phyloP scores from a whole-genome alignment of 2,113 vertebrate species.

The Ammospiza nelsoni region DNA sequence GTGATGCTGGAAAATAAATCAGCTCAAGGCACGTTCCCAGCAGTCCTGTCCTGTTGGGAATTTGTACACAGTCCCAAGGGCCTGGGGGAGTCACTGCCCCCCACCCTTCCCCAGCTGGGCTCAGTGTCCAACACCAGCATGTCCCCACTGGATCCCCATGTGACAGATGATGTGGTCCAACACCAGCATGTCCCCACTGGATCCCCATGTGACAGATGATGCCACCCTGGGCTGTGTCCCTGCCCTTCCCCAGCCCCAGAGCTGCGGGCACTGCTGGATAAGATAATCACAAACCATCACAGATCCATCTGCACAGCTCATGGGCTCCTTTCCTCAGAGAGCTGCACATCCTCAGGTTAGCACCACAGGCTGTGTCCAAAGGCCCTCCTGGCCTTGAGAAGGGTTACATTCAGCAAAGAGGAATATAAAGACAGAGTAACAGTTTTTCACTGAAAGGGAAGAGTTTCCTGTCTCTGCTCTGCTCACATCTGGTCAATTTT shows the following conservation, averaged over 20 bases:
- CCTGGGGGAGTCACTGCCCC: not conserved
- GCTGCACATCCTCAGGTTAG: not conserved
- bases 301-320: not conserved
- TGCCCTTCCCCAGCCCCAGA: not conserved
- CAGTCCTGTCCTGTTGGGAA: rapidly evolving
- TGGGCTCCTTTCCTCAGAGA: not conserved
- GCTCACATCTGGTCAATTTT: conserved; percentile 30
- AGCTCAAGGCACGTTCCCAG: not conserved
- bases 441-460: not conserved
- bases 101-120: not conserved
- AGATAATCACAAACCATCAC: not conserved
- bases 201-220: not conserved
- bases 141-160: not conserved
- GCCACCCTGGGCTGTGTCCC: not conserved
- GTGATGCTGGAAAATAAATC: not conserved
- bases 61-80: not conserved
- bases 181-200: rapidly evolving
- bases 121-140: not conserved
- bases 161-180: not conserved
- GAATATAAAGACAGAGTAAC: not conserved
- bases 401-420: not conserved
- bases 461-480: conserved; percentile 19
- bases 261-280: not conserved
- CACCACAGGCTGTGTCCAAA: not conserved
- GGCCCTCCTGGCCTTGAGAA: not conserved